Evolutionary conservation across 2,113 vertebrate genomes (phyloP).

Genomic region (Synchiropus splendidus): DNA sequence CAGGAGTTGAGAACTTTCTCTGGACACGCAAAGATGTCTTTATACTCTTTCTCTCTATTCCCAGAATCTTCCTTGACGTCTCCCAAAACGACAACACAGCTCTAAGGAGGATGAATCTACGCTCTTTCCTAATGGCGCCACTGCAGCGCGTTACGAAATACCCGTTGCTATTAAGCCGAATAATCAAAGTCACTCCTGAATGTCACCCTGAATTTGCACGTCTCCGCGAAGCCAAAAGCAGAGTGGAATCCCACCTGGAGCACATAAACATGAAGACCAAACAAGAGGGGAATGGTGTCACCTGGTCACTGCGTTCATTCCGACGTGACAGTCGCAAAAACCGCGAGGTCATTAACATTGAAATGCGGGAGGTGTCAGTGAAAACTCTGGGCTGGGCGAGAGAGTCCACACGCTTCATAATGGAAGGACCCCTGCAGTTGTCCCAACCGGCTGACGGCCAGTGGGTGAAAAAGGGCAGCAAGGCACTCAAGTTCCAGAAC

Average conservation of each 20-base stretch:
- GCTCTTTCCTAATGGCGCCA: constrained; percentile 87
- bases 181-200: constrained; percentile 78
- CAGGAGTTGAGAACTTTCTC: constrained; percentile 6
- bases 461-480: constrained; percentile 85
- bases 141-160: constrained; percentile 89
- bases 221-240: constrained; percentile 82
- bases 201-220: constrained; percentile 77
- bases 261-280: constrained; percentile 93
- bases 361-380: constrained; percentile 83
- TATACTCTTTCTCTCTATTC: background rate
- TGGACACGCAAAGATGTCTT: background rate
- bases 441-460: constrained; percentile 82
- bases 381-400: constrained; percentile 80
- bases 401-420: constrained; percentile 80
- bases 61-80: constrained; percentile 85
- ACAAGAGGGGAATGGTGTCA: constrained; percentile 77
- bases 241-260: constrained; percentile 85
- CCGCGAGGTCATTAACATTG: constrained; percentile 80
- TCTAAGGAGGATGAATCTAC: constrained; percentile 82
- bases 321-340: constrained; percentile 84
- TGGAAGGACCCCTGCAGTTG: constrained; percentile 82
- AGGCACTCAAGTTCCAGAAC: constrained; percentile 85
- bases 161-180: constrained; percentile 79
- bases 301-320: constrained; percentile 83
- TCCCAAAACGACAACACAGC: constrained; percentile 91